Base-by-base conservation (phyloP, 2,797 vertebrate species). In the Eospalax fontanierii region DNA sequence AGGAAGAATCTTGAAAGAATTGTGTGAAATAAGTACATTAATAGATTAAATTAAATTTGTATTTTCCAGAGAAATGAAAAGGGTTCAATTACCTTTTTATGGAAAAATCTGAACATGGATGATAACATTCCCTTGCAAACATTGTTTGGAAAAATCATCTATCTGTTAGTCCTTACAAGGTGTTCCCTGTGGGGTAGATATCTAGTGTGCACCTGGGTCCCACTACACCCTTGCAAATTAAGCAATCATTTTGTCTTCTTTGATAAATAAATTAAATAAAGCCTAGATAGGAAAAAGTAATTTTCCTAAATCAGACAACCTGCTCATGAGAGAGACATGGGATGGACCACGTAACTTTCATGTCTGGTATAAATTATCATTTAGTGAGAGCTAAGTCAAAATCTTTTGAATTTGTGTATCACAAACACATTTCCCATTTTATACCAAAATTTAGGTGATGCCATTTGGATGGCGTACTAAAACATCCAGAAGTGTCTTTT, bases 211-310 rank as follows among this genome's bases (percentile, higher is more conserved):
- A 76, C 38, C 79, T 71, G 35, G 43, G 18, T 87, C 76, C 54
- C 65, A 68, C 59, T 74, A 21, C 54, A 78, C 70, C 65, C 54
- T 94, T 76, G 38, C 59, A 76, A 90, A 91, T 84, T 84, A 93
- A 38, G 43, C 16, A 21, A 46, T 81, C 22, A 9, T 87, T 81
- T 43, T 63, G 46, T 57, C 46, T n/a, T 71, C 73, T 93, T 96
- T 84, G 63, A 89, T 95, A 78, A 91, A 91, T 87, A 95, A 95
- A 92, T 75, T 89, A 76, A 89, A 88, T 82, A 86, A 95, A 15
- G 63, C 68, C 70, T 83, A 35, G 85, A 93, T 84, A 93, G 75
- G 76, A 80, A 92, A 89, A 92, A 87, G 40, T 78, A 78, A 46
- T 91, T 94, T 93, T 91, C 57, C 59, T 89, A 65, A 93, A 74